Percentiles rank a stretch among this genome's conserved stretches.
phyloP scores from a whole-genome alignment of 2,113 vertebrate genomes.

The Plecturocebus donacophilus region DNA sequence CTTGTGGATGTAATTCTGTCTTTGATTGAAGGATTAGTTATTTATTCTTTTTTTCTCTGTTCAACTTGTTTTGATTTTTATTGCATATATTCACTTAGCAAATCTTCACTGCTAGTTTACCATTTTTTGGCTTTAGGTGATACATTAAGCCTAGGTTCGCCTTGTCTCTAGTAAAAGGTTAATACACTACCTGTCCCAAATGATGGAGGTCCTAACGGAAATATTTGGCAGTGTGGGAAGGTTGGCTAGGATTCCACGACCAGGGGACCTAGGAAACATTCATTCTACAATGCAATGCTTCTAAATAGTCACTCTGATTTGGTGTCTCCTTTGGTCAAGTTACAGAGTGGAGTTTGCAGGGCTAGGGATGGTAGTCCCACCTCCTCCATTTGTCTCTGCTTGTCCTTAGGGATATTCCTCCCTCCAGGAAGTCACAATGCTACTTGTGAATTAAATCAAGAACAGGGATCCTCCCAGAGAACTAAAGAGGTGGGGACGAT shows the following conservation, averaged over 20 bases:
- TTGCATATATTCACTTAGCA: no score
- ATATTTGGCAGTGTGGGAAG: background rate
- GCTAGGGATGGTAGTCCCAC: background rate
- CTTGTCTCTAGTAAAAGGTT: background rate
- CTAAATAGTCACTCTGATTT: background rate
- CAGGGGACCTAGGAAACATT: background rate
- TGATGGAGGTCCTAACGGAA: background rate
- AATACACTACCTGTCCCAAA: background rate
- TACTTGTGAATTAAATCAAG: background rate
- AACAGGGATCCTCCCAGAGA: background rate
- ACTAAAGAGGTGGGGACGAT: background rate
- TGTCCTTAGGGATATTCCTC: background rate
- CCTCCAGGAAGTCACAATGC: background rate
- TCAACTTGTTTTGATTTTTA: no score
- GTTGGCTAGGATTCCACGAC: background rate
- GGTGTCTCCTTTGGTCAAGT: background rate
- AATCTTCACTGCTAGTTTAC: background rate
- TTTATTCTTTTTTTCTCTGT: background rate
- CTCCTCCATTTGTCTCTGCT: background rate
- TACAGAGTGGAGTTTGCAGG: background rate
- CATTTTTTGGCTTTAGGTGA: background rate
- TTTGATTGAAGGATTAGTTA: background rate
- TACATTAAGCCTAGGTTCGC: background rate
- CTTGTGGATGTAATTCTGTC: background rate
- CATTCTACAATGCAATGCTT: background rate